Base-by-base conservation (phyloP, 2,888 invertebrate species). In the Aricia artaxerxes region DNA sequence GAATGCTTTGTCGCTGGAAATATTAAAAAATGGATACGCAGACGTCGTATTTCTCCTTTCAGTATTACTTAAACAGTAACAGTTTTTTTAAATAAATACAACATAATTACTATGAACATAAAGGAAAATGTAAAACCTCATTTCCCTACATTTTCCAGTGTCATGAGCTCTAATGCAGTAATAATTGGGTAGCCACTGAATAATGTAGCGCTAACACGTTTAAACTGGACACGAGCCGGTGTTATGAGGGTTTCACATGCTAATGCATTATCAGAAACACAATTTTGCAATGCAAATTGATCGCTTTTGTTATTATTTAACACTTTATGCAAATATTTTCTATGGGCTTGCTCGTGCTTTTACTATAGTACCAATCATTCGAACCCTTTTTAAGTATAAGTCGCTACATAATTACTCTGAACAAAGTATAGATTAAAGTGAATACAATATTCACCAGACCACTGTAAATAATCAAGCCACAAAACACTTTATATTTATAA, bases 131-230 rank as follows among this genome's bases (percentile, higher is more conserved):
- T 61, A 16, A 60, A 5, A 60, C 5, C 61, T n/a, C 57, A 61
- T 61, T 61, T 7, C 6, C n/a, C 24, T 57, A 61, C 61, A 64
- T 64, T 64, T 31, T 64, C 64, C 31, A 4, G 9, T 3, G 31
- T 0, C 9, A 61, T 11, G 4, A 64, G 31, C 64, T 64, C 64
- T 24, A 64, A 64, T 61, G 9, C 61, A 61, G 3, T 64, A 31
- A 75, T 53, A 75, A 75, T 75, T 49, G 24, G 73, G 40, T 73
- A 24, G 75, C 75, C 31, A 31, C 44, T 31, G 75, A 75, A 75
- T 75, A 75, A 75, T 75, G n/a, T 13, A 75, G 75, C 31, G 13
- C 44, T 75, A 53, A 53, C 53, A 53, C 75, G 44, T 24, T 75
- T 75, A 31, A 49, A 11, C 64, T 64, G 31, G 64, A 64, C 64